Evolutionary conservation across 2,888 invertebrate genomes (phyloP).

Genomic region (Chymomyza amoena): DNA sequence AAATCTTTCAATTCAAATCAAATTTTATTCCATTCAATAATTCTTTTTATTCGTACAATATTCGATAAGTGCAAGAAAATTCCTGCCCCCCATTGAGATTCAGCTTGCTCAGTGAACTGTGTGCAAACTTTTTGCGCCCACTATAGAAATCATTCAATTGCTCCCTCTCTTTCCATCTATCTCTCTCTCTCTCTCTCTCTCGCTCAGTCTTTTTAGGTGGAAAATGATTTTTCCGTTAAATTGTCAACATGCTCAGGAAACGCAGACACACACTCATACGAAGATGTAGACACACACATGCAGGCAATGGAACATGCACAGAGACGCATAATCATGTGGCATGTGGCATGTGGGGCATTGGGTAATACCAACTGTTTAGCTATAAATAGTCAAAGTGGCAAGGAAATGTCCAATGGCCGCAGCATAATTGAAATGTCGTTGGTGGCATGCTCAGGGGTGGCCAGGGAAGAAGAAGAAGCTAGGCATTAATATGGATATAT

Average conservation of each 20-base stretch:
- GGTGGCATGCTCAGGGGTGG: neutral
- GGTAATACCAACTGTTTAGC: slow-evolving; percentile 13
- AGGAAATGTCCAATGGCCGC: neutral
- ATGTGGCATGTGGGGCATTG: neutral
- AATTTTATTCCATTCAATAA: too few relatives aligned
- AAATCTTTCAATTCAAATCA: too few relatives aligned
- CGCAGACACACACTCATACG: slow-evolving; percentile 19
- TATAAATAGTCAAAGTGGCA: slow-evolving; percentile 30
- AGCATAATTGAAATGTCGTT: neutral
- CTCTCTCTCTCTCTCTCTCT: too few relatives aligned
- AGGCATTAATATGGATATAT: neutral
- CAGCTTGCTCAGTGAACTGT: too few relatives aligned
- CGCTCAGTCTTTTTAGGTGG: neutral
- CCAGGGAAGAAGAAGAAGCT: neutral
- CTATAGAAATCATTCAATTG: too few relatives aligned
- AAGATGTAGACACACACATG: slow-evolving; percentile 2
- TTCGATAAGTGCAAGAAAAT: too few relatives aligned
- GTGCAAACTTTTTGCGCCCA: too few relatives aligned
- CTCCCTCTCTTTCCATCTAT: too few relatives aligned
- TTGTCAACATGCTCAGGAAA: slow-evolving; percentile 45
- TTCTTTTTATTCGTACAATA: too few relatives aligned
- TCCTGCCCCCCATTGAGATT: too few relatives aligned
- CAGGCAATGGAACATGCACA: slow-evolving; percentile 4
- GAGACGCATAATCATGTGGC: neutral
- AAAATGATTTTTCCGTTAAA: slow-evolving; percentile 59